Base-by-base conservation (phyloP, 2,113 vertebrate species). In the Oceanites oceanicus region DNA sequence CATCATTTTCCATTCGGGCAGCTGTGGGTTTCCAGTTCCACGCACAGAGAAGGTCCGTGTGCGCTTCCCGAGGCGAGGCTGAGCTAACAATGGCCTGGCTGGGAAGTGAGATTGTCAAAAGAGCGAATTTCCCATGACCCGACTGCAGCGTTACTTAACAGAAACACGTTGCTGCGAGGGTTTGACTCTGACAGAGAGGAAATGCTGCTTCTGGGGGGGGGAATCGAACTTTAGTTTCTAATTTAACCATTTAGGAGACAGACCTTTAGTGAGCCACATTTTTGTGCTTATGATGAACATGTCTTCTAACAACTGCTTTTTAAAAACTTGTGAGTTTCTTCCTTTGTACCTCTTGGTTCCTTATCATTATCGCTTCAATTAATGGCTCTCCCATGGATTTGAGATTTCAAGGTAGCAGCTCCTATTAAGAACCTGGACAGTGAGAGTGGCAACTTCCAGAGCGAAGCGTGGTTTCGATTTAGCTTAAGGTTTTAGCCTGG, bases 51-150 rank as follows among this genome's bases (percentile, higher is more conserved):
- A 52, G 10, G 73, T 13, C 6, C 26, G 0, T 13, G 26, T 19
- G 56, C 1, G 32, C 40, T 70, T 49, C 90, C 92, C 38, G 11
- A 2, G 85, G 71, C 81, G 36, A 2, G 29, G 83, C 80, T 2
- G 10, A 27, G 91, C 86, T 90, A 65, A 96, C 94, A 96, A 74
- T 88, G 96, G 95, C 77, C 92, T 87, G 97, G 93, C 94, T 86
- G 86, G 97, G 95, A 97, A 96, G 89, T 94, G 93, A 87, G 92
- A 93, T 73, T 86, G 90, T 90, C 92, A 81, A 8, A 55, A 82
- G 92, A 97, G 96, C 63, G 95, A 29, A 94, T 97, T 98, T 98
- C 98, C 98, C 98, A 98, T 98, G 98, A 98, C 97, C 96, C 63
- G 90, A 47, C 79, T 67, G 94, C 88, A 78, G 97, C 34, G 95